Percentiles rank a stretch among this genome's conserved stretches.
These are phyloP conservation scores for Idris sp. DNA, from an alignment of 1,140 invertebrate genomes.

Conservation along the genomic window DNA sequence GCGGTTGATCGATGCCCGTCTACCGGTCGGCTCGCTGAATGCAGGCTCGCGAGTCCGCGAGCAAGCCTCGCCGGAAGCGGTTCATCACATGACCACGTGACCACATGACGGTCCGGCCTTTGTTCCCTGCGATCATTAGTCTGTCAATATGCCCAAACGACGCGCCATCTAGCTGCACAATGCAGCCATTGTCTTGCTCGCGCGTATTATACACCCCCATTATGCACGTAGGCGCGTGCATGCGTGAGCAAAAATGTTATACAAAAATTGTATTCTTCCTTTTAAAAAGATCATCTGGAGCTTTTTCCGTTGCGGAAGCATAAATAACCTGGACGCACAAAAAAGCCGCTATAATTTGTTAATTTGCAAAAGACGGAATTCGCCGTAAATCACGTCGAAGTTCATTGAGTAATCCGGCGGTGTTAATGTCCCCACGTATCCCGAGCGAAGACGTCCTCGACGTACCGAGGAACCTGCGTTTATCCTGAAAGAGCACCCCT, in stretches of 20 bases:
- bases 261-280: no score
- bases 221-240: conserved; percentile 69
- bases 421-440: conserved; percentile 74
- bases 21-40: conserved; percentile 62
- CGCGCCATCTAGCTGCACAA: conserved; percentile 76
- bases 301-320: background rate
- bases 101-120: conserved; percentile 76
- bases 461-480: conserved; percentile 69
- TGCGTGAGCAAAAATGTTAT: no score
- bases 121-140: conserved; percentile 77
- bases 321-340: conserved; percentile 21
- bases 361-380: conserved; percentile 38
- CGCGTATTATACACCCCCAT: conserved; percentile 75
- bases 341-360: no score
- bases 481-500: conserved; percentile 74
- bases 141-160: conserved; percentile 78
- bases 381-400: conserved; percentile 73
- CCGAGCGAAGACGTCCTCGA: conserved; percentile 63
- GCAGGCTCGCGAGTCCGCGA: conserved; percentile 67
- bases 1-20: conserved; percentile 73
- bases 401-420: conserved; percentile 76
- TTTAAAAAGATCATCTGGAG: no score
- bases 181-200: conserved; percentile 76
- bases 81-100: conserved; percentile 77
- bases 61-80: conserved; percentile 73